A percentile compares a stretch with the other conserved stretches of the same genome.
These are phyloP conservation scores for Syngnathus floridae DNA, from an alignment of 2,113 vertebrate species.

Conservation along the genomic window DNA sequence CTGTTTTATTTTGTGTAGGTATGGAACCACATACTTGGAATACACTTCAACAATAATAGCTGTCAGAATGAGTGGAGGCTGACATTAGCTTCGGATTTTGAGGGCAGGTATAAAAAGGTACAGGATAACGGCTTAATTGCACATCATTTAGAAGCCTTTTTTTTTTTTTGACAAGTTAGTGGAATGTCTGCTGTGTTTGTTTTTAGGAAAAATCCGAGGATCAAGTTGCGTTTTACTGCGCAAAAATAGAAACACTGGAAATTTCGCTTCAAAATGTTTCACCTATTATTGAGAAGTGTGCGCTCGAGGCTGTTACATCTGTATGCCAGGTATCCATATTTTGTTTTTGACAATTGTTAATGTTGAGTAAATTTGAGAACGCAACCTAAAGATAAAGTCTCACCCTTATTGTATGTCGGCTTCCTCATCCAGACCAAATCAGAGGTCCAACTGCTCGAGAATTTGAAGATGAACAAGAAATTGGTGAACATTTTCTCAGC, in stretches of 20 bases:
- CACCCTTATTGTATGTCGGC: neutral
- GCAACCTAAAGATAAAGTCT: neutral
- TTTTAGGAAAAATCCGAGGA: conserved; percentile 66
- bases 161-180: too few relatives aligned
- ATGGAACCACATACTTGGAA: conserved; percentile 74
- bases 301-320: conserved; percentile 74
- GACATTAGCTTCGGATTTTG: conserved; percentile 70
- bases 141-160: neutral
- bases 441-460: conserved; percentile 61
- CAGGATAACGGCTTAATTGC: neutral
- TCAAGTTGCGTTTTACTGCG: conserved; percentile 76
- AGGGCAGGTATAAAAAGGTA: conserved; percentile 79
- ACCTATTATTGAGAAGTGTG: conserved; percentile 73
- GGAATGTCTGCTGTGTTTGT: neutral
- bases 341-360: neutral
- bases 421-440: conserved; percentile 55
- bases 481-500: conserved; percentile 80
- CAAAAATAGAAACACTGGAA: neutral
- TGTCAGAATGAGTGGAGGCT: conserved; percentile 70
- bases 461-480: conserved; percentile 33
- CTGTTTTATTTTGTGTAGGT: conserved; percentile 51
- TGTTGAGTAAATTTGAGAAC: neutral
- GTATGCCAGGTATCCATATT: conserved; percentile 77
- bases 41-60: conserved; percentile 66
- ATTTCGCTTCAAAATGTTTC: conserved; percentile 47